Evolutionary conservation across 2,888 invertebrate genomes (phyloP).

Genomic region (Protodeltote pygarga): DNA sequence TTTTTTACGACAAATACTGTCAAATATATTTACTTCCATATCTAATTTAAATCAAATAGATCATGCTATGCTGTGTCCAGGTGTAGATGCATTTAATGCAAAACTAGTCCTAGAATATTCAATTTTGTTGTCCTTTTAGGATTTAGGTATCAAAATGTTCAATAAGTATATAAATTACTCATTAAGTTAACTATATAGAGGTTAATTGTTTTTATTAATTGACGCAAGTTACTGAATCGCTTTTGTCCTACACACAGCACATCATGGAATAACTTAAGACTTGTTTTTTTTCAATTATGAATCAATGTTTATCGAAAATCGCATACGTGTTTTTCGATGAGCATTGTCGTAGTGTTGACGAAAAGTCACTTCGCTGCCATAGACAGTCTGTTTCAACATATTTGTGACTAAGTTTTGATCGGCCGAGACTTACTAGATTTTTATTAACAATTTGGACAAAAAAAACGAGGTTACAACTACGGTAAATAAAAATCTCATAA

Average conservation of each 20-base stretch:
- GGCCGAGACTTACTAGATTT: slow-evolving; percentile 23
- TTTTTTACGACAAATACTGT: slow-evolving; percentile 52
- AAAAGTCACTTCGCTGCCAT: slow-evolving; percentile 15
- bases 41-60: slow-evolving; percentile 47
- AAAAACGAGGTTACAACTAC: neutral
- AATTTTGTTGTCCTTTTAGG: slow-evolving; percentile 39
- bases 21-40: slow-evolving; percentile 31
- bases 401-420: slow-evolving; percentile 18
- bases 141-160: slow-evolving; percentile 7
- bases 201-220: slow-evolving; percentile 55
- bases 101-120: slow-evolving; percentile 18
- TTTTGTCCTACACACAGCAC: slow-evolving; percentile 27
- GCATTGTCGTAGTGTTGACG: slow-evolving; percentile 55
- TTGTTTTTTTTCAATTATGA: slow-evolving; percentile 17
- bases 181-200: slow-evolving; percentile 19
- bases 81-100: slow-evolving; percentile 42
- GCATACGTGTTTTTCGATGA: slow-evolving; percentile 62
- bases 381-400: neutral
- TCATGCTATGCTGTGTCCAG: slow-evolving; percentile 29
- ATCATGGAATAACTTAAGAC: slow-evolving; percentile 14
- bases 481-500: slow-evolving; percentile 12
- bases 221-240: slow-evolving; percentile 43
- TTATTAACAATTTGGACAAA: slow-evolving; percentile 8
- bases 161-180: slow-evolving; percentile 18
- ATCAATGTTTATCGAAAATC: slow-evolving; percentile 41